Conservation (phyloP, 1,140 invertebrate genomes). For the Zelostemma sp. region DNA sequence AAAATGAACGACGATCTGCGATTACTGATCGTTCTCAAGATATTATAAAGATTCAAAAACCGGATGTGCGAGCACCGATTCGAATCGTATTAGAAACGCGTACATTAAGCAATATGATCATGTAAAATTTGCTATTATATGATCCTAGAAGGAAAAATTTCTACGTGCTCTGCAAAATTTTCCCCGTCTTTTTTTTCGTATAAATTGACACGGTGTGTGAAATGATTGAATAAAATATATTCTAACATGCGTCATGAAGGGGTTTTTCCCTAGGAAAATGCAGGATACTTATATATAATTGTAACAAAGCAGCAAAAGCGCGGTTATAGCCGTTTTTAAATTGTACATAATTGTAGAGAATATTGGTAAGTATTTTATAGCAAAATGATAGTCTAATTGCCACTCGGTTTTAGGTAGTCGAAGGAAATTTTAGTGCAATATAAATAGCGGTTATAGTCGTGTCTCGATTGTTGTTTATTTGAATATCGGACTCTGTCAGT, state of each 20-base stretch:
- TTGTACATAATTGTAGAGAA: slow-evolving; percentile 65
- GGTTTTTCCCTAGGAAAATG: slow-evolving; percentile 34
- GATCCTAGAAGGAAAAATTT: too few species aligned
- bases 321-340: slow-evolving; percentile 63
- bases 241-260: slow-evolving; percentile 13
- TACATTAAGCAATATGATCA: slow-evolving; percentile 50
- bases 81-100: slow-evolving; percentile 29
- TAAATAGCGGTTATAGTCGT: slow-evolving; percentile 62
- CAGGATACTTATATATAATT: slow-evolving; percentile 45
- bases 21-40: slow-evolving; percentile 8
- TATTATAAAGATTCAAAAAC: neutral
- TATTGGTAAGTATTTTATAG: slow-evolving; percentile 67
- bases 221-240: slow-evolving; percentile 37
- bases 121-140: slow-evolving; percentile 11
- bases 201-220: too few species aligned
- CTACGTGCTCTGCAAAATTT: too few species aligned
- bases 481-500: slow-evolving; percentile 9
- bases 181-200: too few species aligned
- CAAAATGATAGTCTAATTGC: slow-evolving; percentile 59
- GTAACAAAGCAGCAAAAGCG: slow-evolving; percentile 44
- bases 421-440: slow-evolving; percentile 67
- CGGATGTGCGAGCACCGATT: neutral
- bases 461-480: slow-evolving; percentile 52
- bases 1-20: slow-evolving; percentile 1
- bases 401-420: slow-evolving; percentile 53